Evolutionary conservation across 2,797 vertebrate species (phyloP).

Genomic region (Menidia menidia): DNA sequence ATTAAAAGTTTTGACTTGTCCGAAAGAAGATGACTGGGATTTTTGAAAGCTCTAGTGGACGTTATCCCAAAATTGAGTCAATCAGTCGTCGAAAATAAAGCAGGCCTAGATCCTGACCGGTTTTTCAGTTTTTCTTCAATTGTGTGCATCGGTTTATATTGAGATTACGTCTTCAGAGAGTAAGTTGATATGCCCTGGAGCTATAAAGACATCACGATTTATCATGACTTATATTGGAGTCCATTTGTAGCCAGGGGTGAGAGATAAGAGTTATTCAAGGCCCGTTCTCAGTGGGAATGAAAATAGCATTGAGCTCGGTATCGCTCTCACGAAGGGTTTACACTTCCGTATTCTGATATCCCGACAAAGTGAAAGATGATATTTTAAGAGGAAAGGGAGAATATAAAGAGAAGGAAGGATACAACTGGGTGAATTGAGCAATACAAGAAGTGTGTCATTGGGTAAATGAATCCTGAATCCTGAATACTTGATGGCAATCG

Average conservation of each 20-base stretch:
- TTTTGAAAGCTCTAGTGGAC: background rate
- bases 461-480: background rate
- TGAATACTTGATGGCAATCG: too few relatives aligned
- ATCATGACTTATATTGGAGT: constrained; percentile 52
- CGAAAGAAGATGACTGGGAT: background rate
- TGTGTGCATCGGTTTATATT: constrained; percentile 2
- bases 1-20: background rate
- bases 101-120: background rate
- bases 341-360: constrained; percentile 56
- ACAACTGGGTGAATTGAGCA: background rate
- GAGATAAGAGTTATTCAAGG: constrained; percentile 57
- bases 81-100: background rate
- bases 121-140: background rate
- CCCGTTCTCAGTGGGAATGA: constrained; percentile 53
- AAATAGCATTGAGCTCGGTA: constrained; percentile 67
- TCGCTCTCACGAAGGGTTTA: constrained; percentile 71
- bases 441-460: background rate
- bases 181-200: constrained; percentile 27
- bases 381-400: constrained; percentile 44
- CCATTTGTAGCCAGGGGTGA: constrained; percentile 53
- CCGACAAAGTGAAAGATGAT: constrained; percentile 61
- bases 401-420: constrained; percentile 23
- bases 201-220: constrained; percentile 35
- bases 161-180: constrained; percentile 17
- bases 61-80: background rate